A percentile compares a stretch with the other conserved stretches of the same genome.
These are phyloP conservation scores for Holcopasites calliopsidis DNA, from an alignment of 1,140 invertebrate species.

Conservation along the genomic window DNA sequence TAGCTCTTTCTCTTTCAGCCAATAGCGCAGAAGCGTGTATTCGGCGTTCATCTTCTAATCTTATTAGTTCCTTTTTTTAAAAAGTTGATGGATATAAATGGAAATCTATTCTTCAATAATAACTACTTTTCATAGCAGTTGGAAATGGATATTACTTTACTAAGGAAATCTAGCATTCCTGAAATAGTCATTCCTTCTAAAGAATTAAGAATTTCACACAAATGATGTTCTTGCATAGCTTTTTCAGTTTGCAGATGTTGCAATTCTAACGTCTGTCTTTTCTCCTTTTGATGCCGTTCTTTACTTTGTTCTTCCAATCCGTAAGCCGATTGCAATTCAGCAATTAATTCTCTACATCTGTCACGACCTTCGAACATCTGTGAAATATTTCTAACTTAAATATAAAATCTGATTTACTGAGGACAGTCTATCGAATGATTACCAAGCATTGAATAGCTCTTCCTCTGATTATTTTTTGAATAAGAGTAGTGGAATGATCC, in stretches of 20 bases:
- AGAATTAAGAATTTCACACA: constrained; percentile 80
- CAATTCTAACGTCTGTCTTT: constrained; percentile 75
- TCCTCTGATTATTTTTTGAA: constrained; percentile 85
- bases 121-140: background rate
- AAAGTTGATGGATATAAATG: background rate
- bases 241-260: constrained; percentile 68
- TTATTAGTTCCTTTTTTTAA: constrained; percentile 84
- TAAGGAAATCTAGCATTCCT: constrained; percentile 85
- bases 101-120: too few species aligned
- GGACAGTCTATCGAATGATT: constrained; percentile 37
- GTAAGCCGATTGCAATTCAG: constrained; percentile 84
- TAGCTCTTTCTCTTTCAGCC: constrained; percentile 83
- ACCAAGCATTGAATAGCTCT: constrained; percentile 86
- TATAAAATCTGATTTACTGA: background rate
- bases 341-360: constrained; percentile 84
- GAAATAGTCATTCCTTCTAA: constrained; percentile 84
- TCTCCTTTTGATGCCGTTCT: constrained; percentile 76
- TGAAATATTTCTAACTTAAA: background rate
- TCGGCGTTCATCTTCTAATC: constrained; percentile 85
- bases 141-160: constrained; percentile 75
- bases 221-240: constrained; percentile 74
- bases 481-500: constrained; percentile 81
- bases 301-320: constrained; percentile 81
- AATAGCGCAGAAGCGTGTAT: constrained; percentile 86
- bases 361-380: constrained; percentile 87